These are phyloP conservation scores for Gila orcuttii DNA, from an alignment of 2,113 vertebrate species.

Conservation along the genomic window DNA sequence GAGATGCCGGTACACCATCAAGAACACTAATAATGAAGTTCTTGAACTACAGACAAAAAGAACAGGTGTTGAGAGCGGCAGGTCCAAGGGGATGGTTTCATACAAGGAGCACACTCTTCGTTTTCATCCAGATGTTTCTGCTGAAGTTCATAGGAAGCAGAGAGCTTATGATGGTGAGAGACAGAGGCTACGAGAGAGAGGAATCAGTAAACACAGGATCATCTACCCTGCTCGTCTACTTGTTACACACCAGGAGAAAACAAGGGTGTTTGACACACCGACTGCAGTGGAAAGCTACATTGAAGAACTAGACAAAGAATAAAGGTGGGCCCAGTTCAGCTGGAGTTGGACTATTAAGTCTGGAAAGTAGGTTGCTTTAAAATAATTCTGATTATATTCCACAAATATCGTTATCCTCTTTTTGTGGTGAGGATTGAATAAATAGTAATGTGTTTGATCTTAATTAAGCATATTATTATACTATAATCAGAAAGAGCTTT, in stretches of 20 bases:
- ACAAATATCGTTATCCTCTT: background rate
- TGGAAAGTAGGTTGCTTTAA: background rate
- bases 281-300: background rate
- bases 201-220: background rate
- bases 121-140: background rate
- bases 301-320: background rate
- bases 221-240: background rate
- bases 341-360: background rate
- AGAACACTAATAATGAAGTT: constrained; percentile 4
- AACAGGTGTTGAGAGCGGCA: background rate
- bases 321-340: background rate
- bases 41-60: background rate
- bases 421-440: background rate
- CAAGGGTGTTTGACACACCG: background rate
- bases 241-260: background rate
- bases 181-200: background rate
- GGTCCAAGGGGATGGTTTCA: background rate
- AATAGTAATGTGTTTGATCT: too few species aligned
- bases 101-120: background rate
- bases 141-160: background rate
- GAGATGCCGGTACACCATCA: background rate
- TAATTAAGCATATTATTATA: too few species aligned
- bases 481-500: too few species aligned
- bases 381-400: background rate
- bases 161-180: background rate